These are phyloP conservation scores for Gymnocephalus cernua DNA, from an alignment of 2,113 vertebrate species.

Conservation along the genomic window DNA sequence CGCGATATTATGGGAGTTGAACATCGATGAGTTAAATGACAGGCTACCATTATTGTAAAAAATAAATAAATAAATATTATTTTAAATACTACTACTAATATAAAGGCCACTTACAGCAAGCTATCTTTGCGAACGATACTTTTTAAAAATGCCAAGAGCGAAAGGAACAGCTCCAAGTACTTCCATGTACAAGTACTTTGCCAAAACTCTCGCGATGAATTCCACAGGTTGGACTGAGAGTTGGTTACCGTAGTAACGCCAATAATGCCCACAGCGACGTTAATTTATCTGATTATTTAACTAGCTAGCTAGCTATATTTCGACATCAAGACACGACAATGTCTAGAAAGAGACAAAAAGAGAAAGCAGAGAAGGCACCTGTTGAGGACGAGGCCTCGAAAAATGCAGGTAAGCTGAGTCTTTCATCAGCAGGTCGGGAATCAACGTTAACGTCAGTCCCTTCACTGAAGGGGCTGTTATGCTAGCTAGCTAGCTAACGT, in stretches of 20 bases:
- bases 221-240: too few species aligned
- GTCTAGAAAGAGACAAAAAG: slow-evolving; percentile 65
- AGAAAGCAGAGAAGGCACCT: slow-evolving; percentile 49
- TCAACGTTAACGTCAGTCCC: neutral
- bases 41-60: rapidly evolving
- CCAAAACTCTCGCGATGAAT: slow-evolving; percentile 40
- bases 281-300: neutral
- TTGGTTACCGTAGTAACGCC: slow-evolving; percentile 52
- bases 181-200: neutral
- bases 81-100: neutral
- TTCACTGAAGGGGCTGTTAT: neutral
- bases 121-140: neutral
- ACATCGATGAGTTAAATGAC: neutral
- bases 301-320: neutral
- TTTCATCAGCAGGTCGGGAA: neutral
- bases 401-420: slow-evolving; percentile 54
- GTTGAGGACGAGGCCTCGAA: slow-evolving; percentile 61
- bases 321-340: slow-evolving; percentile 41
- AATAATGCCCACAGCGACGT: neutral
- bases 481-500: neutral
- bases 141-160: neutral
- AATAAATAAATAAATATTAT: too few species aligned
- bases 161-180: neutral
- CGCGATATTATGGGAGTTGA: neutral
- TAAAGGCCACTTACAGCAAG: neutral